Evolutionary conservation across 2,888 invertebrate genomes (phyloP).

Genomic region (Cylloceria caligata): DNA sequence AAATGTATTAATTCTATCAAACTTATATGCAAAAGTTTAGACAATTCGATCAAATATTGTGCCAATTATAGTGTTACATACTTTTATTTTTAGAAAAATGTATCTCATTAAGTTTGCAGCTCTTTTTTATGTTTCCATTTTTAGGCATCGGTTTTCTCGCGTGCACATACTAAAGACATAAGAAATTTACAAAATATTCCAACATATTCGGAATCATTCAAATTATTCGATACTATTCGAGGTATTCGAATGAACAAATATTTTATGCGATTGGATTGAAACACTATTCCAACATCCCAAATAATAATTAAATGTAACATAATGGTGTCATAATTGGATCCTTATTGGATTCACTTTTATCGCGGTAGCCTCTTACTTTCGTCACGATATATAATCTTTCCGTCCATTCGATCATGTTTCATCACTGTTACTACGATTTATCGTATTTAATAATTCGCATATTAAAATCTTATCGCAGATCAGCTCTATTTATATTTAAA

Average conservation of each 20-base stretch:
- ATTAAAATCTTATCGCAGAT: constrained; percentile 59
- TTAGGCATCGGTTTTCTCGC: background rate
- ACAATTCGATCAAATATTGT: background rate
- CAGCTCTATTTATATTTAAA: constrained; percentile 50
- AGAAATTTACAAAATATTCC: constrained; percentile 8
- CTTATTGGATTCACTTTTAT: constrained; percentile 19
- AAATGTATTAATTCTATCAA: background rate
- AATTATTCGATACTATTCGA: background rate
- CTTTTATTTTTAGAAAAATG: background rate
- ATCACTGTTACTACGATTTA: constrained; percentile 33
- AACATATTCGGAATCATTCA: background rate
- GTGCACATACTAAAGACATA: background rate
- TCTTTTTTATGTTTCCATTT: background rate
- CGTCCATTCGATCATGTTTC: constrained; percentile 29
- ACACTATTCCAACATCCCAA: constrained; percentile 8
- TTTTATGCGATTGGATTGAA: constrained; percentile 1
- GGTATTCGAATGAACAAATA: constrained; percentile 12
- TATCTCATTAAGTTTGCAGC: background rate
- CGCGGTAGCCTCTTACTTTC: constrained; percentile 29
- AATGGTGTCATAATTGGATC: constrained; percentile 2
- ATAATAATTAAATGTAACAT: constrained; percentile 20
- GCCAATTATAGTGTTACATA: too few relatives aligned
- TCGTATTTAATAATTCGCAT: constrained; percentile 42
- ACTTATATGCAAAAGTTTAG: background rate
- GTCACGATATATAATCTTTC: constrained; percentile 25